Conservation (phyloP, 2,888 invertebrate species). For the Theodoxus fluviatilis region DNA sequence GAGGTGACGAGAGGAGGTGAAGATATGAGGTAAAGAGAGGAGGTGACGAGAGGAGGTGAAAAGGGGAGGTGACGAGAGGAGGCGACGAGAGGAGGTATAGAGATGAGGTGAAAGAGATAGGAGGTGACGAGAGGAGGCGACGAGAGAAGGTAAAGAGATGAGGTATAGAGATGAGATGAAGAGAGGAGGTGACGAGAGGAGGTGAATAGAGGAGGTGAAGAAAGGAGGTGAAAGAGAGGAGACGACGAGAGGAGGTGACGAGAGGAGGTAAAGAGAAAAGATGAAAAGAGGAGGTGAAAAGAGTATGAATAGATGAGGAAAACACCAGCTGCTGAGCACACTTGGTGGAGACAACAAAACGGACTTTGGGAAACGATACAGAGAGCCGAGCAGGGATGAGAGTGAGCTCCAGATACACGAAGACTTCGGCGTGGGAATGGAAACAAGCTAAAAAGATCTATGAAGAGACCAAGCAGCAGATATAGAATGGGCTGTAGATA, state of each 20-base stretch:
- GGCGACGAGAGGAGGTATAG: neutral
- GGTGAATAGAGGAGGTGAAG: neutral
- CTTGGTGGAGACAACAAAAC: no score
- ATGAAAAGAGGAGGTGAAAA: neutral
- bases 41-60: neutral
- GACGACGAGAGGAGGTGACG: neutral
- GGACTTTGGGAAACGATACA: no score
- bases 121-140: neutral
- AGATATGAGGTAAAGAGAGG: neutral
- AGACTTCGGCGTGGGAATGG: no score
- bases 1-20: neutral
- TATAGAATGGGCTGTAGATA: no score
- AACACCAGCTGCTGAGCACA: no score
- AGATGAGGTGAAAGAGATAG: constrained; percentile 4
- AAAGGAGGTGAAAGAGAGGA: neutral
- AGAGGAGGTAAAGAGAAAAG: neutral
- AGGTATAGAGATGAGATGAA: neutral
- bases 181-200: neutral
- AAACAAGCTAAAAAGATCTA: no score
- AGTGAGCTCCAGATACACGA: no score
- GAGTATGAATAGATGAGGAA: neutral
- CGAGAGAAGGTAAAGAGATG: neutral
- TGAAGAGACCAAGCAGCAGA: no score
- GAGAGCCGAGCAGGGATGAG: no score
- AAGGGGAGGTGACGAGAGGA: neutral